Base-by-base conservation (phyloP, 30 jellyfish, hydroid and myxozoan genomes). In the Hydractinia echinata region DNA sequence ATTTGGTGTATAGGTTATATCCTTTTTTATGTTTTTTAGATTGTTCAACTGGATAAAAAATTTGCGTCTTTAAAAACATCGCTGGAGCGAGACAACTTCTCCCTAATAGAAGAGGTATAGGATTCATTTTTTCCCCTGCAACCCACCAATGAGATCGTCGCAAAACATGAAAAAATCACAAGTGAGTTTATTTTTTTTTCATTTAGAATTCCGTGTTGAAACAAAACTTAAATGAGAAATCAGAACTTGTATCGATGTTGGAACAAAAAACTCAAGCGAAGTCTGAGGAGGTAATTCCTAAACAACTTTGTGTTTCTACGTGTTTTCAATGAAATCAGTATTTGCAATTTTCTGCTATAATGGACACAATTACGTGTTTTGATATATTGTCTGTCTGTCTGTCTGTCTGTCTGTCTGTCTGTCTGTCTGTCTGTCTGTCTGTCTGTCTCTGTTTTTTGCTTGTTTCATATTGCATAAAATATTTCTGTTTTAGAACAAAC, bases 71-170 rank as follows among this genome's bases (percentile, higher is more conserved):
- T 71, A 20, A 71, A 71, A 71, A 50, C 60, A 20, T 71, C 81
- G 60, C 51, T 71, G 67, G 81, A 71, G 81, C 30, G 51, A 50
- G 81, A 71, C 67, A 71, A 71, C 67, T 71, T 71, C 68, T 5
- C 55, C 0, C 51, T 71, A 58, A 55, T 71, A n/a, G 81, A 71
- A 7, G 81, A 71, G 81, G 81, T 71, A 9, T 0, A 30, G 44
- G 44, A 30, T 30, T 30, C 69, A 58, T 58, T 11, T 58, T 58
- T 58, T 18, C 15, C 16, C 15, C 19, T 18, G 19, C 69, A 11
- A 58, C 3, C 44, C 44, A 30, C 44, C 44, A 30, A 30, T 30
- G 44, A 30, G 44, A 30, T 30, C 44, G 44, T 30, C 2, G 44
- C 2, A 30, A 30, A 64, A 64, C 19, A 51, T 64, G 9, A 64